Base-by-base conservation (phyloP, 2,113 vertebrate species). In the Leucopsar rothschildi region DNA sequence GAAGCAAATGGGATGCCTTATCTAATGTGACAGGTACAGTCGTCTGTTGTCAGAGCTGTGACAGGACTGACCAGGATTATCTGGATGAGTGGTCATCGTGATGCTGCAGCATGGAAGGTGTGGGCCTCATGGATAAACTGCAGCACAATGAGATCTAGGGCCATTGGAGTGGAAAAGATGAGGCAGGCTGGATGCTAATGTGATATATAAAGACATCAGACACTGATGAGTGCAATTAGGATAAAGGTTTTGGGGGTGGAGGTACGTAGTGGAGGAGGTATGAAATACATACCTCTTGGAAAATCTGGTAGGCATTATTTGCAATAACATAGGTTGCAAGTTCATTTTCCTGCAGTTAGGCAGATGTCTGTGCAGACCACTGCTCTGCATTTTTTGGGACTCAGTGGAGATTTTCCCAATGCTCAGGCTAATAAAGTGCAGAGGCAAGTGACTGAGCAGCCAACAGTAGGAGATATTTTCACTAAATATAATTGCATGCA, bases 1-100 rank as follows among this genome's bases (percentile, higher is more conserved):
- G 88, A 86, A 78, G 92, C 90, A 96, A 97, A 96, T 70, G 82
- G 93, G 65, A 45, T 83, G 60, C 82, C 71, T 97, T 96, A 96
- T 96, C 95, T 97, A 71, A 93, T 64, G 90, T 95, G 93, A 92
- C 95, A 96, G 93, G 88, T 94, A 95, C 92, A 88, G 93, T 90
- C 21, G 12, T 71, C 68, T 78, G 85, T 88, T 97, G 95, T 96
- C 93, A 95, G 18, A 92, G 64, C 92, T 83, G 85, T 93, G 94
- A 78, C 93, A 83, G 94, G 19, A 42, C 79, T 96, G 95, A 86
- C 92, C 95, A 78, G 92, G 88, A 90, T 97, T 94, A 84, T 92
- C 60, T 93, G 95, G 85, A 81, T 96, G 90, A 88, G 88, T 0
- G 82, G 92, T 83, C 93, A 60, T 78, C 52, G 16, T n/a, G 79